Evolutionary conservation across 2,888 invertebrate genomes (phyloP).

Genomic region (Ecdyonurus torrentis): DNA sequence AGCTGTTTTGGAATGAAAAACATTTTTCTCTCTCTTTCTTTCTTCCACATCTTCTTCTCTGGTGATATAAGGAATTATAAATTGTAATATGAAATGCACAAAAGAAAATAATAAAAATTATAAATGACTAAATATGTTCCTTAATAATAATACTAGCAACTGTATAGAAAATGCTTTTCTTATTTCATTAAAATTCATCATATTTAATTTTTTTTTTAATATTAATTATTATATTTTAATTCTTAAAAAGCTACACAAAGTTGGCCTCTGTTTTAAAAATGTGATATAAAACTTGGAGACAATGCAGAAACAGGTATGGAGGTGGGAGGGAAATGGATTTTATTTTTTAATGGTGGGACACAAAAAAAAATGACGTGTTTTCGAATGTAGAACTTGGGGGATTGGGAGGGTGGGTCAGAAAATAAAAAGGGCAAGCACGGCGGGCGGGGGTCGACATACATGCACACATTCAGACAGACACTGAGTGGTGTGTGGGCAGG

Average conservation of each 20-base stretch:
- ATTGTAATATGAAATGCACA: background rate
- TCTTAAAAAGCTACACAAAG: slow-evolving; percentile 1
- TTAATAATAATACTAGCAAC: background rate
- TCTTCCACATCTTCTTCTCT: too few relatives aligned
- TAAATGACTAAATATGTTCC: background rate
- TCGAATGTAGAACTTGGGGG: background rate
- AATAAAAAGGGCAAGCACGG: background rate
- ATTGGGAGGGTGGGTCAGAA: background rate
- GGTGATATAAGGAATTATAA: background rate
- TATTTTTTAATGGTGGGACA: background rate
- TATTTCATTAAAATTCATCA: background rate
- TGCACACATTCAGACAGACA: slow-evolving; percentile 10
- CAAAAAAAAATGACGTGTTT: too few relatives aligned
- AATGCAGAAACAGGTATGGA: background rate
- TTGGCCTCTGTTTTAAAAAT: slow-evolving; percentile 2
- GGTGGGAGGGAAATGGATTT: background rate
- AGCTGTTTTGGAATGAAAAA: background rate
- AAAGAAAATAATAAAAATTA: background rate
- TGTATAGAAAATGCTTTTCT: background rate
- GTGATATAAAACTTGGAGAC: slow-evolving; percentile 1
- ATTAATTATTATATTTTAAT: background rate
- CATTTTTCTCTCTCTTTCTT: background rate
- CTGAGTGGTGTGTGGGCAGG: slow-evolving; percentile 8
- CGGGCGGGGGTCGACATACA: slow-evolving; percentile 7
- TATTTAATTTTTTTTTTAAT: background rate